Percentiles rank a stretch among this genome's conserved stretches.
These are phyloP conservation scores for Aldrovandia affinis DNA, from an alignment of 2,797 vertebrate genomes.

Conservation along the genomic window DNA sequence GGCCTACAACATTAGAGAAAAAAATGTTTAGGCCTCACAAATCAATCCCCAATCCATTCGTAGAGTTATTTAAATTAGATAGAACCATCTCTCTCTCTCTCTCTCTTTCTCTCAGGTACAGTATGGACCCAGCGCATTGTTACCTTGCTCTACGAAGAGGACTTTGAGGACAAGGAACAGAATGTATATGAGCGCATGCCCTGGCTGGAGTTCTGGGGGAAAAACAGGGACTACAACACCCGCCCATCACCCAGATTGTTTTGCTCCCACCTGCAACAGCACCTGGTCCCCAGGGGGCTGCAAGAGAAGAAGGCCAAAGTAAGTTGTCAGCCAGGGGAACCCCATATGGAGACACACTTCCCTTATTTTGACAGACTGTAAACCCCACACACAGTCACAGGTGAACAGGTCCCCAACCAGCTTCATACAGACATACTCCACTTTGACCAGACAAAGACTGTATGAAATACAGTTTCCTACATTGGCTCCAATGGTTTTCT, in stretches of 20 bases:
- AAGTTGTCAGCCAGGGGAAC: not conserved
- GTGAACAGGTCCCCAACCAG: too few species aligned
- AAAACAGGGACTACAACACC: not conserved
- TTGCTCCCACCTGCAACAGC: not conserved
- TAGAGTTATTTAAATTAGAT: too few species aligned
- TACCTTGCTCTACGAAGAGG: not conserved
- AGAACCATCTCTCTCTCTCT: not conserved
- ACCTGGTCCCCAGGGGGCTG: conserved; percentile 17
- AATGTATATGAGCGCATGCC: not conserved
- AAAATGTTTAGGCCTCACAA: too few species aligned
- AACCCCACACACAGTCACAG: not conserved
- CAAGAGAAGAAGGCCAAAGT: conserved; percentile 12
- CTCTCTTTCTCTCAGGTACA: not conserved
- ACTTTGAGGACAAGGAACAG: not conserved
- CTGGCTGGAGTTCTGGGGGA: conserved; percentile 4
- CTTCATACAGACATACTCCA: too few species aligned
- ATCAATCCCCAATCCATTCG: too few species aligned
- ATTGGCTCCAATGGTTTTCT: too few species aligned
- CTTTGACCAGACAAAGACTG: too few species aligned
- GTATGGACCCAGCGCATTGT: conserved; percentile 16
- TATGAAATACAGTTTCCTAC: too few species aligned
- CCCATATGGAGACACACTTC: not conserved
- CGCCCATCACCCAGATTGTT: conserved; percentile 18
- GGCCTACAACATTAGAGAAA: too few species aligned
- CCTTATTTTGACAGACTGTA: conserved; percentile 10